Conservation (phyloP, 1,140 invertebrate genomes). For the Druon quercuslanigerum region DNA sequence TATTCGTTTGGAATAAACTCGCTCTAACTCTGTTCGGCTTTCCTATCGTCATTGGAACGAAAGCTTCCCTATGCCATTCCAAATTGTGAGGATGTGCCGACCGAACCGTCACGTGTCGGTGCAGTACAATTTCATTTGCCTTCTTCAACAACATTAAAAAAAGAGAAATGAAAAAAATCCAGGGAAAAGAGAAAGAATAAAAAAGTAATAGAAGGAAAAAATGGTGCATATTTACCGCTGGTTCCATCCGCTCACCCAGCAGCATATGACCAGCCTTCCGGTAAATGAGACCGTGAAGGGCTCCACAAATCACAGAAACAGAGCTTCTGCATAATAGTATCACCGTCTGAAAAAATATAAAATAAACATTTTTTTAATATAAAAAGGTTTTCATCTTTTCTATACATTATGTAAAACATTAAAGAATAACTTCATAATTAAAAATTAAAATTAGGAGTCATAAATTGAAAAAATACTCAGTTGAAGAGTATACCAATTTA, state of each 20-base stretch:
- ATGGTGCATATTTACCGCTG: slow-evolving; percentile 21
- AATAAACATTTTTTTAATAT: no score
- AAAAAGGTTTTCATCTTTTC: no score
- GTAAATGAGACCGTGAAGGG: slow-evolving; percentile 44
- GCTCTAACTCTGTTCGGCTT: slow-evolving; percentile 34
- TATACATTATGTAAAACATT: no score
- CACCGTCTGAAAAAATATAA: no score
- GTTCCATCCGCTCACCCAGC: no score
- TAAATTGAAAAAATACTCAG: no score
- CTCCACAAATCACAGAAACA: slow-evolving; percentile 40
- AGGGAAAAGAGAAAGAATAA: neutral
- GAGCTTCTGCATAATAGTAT: no score
- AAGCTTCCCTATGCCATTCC: neutral
- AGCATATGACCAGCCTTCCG: slow-evolving; percentile 42
- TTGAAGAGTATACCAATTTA: no score
- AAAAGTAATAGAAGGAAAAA: slow-evolving; percentile 4
- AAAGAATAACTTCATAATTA: no score
- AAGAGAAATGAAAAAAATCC: neutral
- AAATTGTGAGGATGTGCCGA: no score
- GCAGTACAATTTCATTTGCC: slow-evolving; percentile 6
- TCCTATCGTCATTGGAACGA: neutral
- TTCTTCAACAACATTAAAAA: slow-evolving; percentile 28
- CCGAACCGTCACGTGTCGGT: no score
- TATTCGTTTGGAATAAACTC: slow-evolving; percentile 50
- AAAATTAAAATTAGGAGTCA: no score